These are phyloP conservation scores for Brachyhypopomus occidentalis DNA, from an alignment of 2,113 vertebrate genomes.

Conservation along the genomic window DNA sequence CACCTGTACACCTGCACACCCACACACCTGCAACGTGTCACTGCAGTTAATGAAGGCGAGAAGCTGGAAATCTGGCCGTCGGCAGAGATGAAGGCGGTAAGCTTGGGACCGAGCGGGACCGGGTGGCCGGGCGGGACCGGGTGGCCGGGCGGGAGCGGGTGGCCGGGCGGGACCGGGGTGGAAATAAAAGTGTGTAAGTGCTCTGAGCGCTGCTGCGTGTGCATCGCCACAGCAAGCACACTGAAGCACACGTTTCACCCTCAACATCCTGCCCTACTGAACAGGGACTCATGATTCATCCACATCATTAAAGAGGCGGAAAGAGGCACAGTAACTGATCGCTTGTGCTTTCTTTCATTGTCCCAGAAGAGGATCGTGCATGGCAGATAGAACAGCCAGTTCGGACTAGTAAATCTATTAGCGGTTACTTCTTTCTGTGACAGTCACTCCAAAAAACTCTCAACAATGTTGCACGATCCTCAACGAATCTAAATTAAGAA, in stretches of 20 bases:
- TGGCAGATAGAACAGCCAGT: not conserved
- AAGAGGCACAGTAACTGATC: conserved; percentile 1
- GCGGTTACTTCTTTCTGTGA: not conserved
- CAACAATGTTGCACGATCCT: not conserved
- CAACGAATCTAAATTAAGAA: no score
- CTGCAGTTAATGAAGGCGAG: not conserved
- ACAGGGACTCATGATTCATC: conserved; percentile 41
- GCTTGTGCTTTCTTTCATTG: not conserved
- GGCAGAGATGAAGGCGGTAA: not conserved
- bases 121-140: no score
- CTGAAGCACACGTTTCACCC: conserved; percentile 36
- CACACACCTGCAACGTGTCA: not conserved
- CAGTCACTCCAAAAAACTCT: no score
- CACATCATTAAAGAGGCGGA: conserved; percentile 24
- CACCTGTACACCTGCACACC: no score
- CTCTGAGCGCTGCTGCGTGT: not conserved
- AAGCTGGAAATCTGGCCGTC: conserved; percentile 1
- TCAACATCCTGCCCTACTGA: conserved; percentile 23
- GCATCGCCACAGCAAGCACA: conserved; percentile 17
- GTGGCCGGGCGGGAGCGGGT: not conserved
- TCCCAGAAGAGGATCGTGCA: not conserved
- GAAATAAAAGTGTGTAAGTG: not conserved
- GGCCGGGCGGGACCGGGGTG: not conserved
- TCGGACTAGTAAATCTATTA: not conserved
- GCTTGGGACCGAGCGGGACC: no score